Percentiles rank a stretch among this genome's conserved stretches.
Conservation (phyloP, 2,113 vertebrate genomes). For the Columba livia region DNA sequence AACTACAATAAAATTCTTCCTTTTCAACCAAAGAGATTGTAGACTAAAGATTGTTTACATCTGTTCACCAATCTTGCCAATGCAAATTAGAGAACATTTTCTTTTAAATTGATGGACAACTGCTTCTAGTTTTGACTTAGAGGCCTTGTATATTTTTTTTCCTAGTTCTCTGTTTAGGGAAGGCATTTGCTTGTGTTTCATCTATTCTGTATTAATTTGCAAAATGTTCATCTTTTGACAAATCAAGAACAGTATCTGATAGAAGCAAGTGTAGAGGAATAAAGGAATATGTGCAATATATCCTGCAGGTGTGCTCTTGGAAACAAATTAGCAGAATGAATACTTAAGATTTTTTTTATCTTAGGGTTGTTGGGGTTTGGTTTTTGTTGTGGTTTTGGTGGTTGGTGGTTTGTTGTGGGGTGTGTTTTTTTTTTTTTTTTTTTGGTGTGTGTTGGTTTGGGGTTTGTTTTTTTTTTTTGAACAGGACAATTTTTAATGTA, state of each 20-base stretch:
- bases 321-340: background rate
- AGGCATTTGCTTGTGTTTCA: background rate
- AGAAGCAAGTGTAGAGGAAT: background rate
- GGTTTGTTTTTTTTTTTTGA: background rate
- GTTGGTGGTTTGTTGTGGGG: no score
- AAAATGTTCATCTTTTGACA: background rate
- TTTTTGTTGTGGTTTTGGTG: no score
- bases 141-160: background rate
- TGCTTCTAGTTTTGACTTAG: background rate
- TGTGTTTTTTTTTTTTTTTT: no score
- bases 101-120: background rate
- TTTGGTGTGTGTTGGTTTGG: no score
- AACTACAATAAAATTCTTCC: accelerated
- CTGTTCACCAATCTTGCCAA: background rate
- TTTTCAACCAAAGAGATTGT: background rate
- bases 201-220: background rate
- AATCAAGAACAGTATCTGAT: background rate
- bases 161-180: background rate
- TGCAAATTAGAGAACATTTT: background rate
- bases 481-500: background rate
- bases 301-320: background rate
- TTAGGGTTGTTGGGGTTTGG: background rate
- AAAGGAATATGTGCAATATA: background rate
- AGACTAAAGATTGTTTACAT: background rate
- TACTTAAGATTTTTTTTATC: background rate